Evolutionary conservation across 2,797 vertebrate species (phyloP).

Genomic region (Coendou prehensilis): DNA sequence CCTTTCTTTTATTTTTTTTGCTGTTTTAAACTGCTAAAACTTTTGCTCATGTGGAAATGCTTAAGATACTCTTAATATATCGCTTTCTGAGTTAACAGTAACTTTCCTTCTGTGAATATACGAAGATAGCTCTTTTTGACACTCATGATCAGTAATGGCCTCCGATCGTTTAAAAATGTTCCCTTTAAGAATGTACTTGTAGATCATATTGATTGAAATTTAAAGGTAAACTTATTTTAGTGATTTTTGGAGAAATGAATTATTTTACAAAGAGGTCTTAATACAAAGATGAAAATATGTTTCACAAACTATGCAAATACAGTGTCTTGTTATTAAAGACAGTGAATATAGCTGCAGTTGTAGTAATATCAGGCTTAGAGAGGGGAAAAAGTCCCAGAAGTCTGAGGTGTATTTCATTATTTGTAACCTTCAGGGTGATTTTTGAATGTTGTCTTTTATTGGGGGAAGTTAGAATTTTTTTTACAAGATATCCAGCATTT

Average conservation of each 20-base stretch:
- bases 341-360: not conserved
- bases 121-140: slow-evolving; percentile 84
- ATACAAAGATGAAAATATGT: slow-evolving; percentile 54
- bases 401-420: slow-evolving; percentile 63
- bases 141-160: slow-evolving; percentile 76
- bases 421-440: slow-evolving; percentile 58
- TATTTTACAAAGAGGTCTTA: slow-evolving; percentile 69
- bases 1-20: slow-evolving; percentile 58
- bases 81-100: slow-evolving; percentile 84
- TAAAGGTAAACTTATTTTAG: slow-evolving; percentile 87
- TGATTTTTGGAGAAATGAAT: slow-evolving; percentile 69
- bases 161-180: slow-evolving; percentile 84
- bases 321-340: slow-evolving; percentile 58
- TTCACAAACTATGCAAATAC: slow-evolving; percentile 36
- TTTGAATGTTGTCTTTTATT: slow-evolving; percentile 72
- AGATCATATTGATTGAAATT: slow-evolving; percentile 86
- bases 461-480: slow-evolving; percentile 79
- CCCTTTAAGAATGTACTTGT: slow-evolving; percentile 84
- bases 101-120: slow-evolving; percentile 78
- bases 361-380: not conserved
- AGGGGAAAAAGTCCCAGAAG: not conserved
- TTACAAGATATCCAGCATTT: slow-evolving; percentile 83
- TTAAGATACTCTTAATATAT: slow-evolving; percentile 82
- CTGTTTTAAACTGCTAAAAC: slow-evolving; percentile 81
- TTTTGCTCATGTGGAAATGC: slow-evolving; percentile 82